A percentile compares a stretch with the other conserved stretches of the same genome.
These are phyloP conservation scores for Marcusenius ussheri DNA, from an alignment of 2,113 vertebrate genomes.

Conservation along the genomic window DNA sequence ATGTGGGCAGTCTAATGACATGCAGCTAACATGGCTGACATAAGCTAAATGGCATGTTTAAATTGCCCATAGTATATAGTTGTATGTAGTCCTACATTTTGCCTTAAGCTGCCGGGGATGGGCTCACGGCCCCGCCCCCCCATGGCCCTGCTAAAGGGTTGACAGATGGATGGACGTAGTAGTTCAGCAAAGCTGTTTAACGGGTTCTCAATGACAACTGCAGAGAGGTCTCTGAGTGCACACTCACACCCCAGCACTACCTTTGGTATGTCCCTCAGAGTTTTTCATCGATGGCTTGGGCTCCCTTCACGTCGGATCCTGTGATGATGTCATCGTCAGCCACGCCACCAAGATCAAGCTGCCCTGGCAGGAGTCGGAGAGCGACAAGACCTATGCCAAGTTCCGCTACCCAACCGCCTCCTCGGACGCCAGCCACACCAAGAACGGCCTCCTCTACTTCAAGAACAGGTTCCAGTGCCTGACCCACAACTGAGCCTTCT, in stretches of 20 bases:
- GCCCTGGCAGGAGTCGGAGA: constrained; percentile 65
- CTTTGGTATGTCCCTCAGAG: constrained; percentile 51
- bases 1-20: not conserved
- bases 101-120: not conserved
- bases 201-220: not conserved
- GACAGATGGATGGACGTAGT: not conserved
- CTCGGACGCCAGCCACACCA: constrained; percentile 61
- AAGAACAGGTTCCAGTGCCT: constrained; percentile 88
- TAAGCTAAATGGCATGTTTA: not conserved
- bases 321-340: constrained; percentile 70
- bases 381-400: constrained; percentile 62
- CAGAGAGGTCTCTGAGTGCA: not conserved
- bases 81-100: not conserved
- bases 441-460: constrained; percentile 76
- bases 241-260: not conserved
- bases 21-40: not conserved
- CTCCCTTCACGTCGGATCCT: constrained; percentile 76
- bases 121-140: not conserved
- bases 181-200: not conserved
- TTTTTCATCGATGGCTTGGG: constrained; percentile 85
- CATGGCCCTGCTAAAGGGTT: not conserved
- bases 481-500: constrained; percentile 62
- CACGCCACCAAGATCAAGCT: constrained; percentile 82
- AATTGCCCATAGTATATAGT: not conserved
- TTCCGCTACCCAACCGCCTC: constrained; percentile 74